These are phyloP conservation scores for Exocentrus adspersus DNA, from an alignment of 2,888 invertebrate genomes.

Conservation along the genomic window DNA sequence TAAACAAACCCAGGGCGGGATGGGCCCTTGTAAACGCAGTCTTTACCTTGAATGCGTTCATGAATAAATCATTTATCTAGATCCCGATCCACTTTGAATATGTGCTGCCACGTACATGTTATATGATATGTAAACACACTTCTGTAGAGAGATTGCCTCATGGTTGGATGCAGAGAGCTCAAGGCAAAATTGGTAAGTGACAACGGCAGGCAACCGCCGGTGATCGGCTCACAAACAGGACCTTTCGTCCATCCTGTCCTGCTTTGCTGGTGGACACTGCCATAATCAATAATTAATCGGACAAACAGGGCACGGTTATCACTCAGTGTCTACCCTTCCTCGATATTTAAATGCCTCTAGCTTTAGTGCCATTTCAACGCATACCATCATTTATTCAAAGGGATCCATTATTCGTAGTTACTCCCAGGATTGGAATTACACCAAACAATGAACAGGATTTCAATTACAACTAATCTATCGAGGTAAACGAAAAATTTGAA, in stretches of 20 bases:
- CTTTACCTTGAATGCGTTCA: conserved; percentile 59
- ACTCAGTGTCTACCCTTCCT: conserved; percentile 7
- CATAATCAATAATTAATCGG: conserved; percentile 46
- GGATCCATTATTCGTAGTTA: conserved; percentile 15
- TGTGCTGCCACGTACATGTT: conserved; percentile 59
- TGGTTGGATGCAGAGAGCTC: conserved; percentile 54
- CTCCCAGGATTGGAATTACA: conserved; percentile 3
- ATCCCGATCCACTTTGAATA: conserved; percentile 61
- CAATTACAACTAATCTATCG: conserved; percentile 1
- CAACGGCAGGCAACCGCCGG: conserved; percentile 43
- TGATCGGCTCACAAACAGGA: conserved; percentile 41
- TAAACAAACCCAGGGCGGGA: conserved; percentile 56
- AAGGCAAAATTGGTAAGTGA: conserved; percentile 53
- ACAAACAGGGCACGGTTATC: conserved; percentile 37
- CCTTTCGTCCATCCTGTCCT: conserved; percentile 35
- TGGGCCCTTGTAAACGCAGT: conserved; percentile 53
- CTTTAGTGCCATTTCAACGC: conserved; percentile 12
- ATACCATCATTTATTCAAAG: conserved; percentile 21
- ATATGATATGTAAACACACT: conserved; percentile 58
- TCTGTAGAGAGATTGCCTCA: conserved; percentile 51
- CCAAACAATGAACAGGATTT: not conserved
- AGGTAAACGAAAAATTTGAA: not conserved
- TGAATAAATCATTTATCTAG: conserved; percentile 62
- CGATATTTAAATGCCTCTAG: conserved; percentile 1
- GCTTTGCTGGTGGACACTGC: conserved; percentile 34